Conservation (phyloP, 2,888 invertebrate species). For the Mesoligia furuncula region DNA sequence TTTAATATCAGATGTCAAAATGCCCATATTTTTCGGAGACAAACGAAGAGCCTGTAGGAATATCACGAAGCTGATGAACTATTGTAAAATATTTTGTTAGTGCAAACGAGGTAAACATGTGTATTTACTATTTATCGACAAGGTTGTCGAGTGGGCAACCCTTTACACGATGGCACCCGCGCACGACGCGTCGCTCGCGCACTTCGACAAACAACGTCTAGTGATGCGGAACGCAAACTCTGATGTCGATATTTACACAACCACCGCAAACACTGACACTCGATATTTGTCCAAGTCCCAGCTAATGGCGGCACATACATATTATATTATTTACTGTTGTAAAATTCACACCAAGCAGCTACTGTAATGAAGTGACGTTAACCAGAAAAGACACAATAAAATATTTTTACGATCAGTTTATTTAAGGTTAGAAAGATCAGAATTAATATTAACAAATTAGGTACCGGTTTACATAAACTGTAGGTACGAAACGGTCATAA, state of each 20-base stretch:
- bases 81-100: slow-evolving; percentile 81
- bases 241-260: slow-evolving; percentile 87
- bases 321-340: slow-evolving; percentile 76
- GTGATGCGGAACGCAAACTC: slow-evolving; percentile 90
- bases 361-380: slow-evolving; percentile 83
- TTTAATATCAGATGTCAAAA: slow-evolving; percentile 45
- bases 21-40: slow-evolving; percentile 28
- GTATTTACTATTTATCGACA: slow-evolving; percentile 84
- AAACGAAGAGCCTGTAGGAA: slow-evolving; percentile 42
- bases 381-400: slow-evolving; percentile 64
- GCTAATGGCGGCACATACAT: slow-evolving; percentile 83
- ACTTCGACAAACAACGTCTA: slow-evolving; percentile 86
- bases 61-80: slow-evolving; percentile 66
- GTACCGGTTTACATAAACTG: slow-evolving; percentile 68
- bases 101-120: slow-evolving; percentile 82
- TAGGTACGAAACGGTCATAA: slow-evolving; percentile 76
- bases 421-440: slow-evolving; percentile 65
- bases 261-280: slow-evolving; percentile 86
- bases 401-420: slow-evolving; percentile 62
- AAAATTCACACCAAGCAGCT: slow-evolving; percentile 83
- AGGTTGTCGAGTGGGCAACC: slow-evolving; percentile 86
- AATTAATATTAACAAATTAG: slow-evolving; percentile 68
- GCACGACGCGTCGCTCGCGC: slow-evolving; percentile 75
- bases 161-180: slow-evolving; percentile 85
- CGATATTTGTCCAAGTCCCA: slow-evolving; percentile 87